Evolutionary conservation across 2,113 vertebrate species (phyloP).

Genomic region (Ceyx melanurus): DNA sequence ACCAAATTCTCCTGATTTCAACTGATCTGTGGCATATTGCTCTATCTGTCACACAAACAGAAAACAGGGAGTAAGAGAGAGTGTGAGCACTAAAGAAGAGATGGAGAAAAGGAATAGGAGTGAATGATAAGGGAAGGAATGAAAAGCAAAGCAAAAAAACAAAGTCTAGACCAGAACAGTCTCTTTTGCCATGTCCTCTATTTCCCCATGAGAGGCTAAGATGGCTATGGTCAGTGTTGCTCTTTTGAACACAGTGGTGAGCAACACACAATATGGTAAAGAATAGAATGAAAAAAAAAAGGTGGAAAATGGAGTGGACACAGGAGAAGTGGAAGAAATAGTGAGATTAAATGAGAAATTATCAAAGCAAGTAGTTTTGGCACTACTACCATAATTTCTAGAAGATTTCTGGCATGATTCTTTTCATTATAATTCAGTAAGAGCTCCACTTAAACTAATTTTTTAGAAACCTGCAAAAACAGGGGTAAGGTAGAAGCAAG

Average conservation of each 20-base stretch:
- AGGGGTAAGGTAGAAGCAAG: background rate
- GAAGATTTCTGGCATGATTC: background rate
- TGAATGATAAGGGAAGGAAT: background rate
- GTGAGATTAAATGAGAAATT: background rate
- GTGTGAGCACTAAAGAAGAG: background rate
- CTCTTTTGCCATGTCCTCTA: background rate
- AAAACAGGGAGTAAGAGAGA: background rate
- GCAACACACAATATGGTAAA: background rate
- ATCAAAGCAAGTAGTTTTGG: background rate
- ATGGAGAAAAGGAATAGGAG: background rate
- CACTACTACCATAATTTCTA: background rate
- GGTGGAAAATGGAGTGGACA: background rate
- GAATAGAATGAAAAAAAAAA: background rate
- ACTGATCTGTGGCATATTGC: background rate
- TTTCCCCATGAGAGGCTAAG: background rate
- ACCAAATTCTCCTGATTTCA: background rate
- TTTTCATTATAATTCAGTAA: background rate
- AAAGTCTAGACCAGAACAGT: background rate
- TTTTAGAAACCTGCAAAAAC: background rate
- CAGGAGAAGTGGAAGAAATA: background rate
- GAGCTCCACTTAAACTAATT: background rate
- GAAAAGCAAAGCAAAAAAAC: background rate
- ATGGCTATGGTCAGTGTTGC: background rate
- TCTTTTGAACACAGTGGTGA: background rate
- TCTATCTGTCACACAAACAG: background rate